phyloP scores from a whole-genome alignment of 2,888 invertebrate genomes.

The Machimus atricapillus region DNA sequence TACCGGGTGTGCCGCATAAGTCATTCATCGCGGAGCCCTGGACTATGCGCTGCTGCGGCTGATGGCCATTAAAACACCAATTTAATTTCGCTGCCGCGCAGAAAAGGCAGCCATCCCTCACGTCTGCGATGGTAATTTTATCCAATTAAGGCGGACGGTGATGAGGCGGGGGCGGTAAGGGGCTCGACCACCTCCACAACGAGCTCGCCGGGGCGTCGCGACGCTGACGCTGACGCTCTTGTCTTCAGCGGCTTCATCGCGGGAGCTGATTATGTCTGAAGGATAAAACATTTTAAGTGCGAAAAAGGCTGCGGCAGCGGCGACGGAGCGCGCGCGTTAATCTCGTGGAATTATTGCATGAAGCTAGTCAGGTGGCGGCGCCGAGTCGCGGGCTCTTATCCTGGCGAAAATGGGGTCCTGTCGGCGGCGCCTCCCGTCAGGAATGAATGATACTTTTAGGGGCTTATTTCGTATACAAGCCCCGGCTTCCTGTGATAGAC shows the following conservation, averaged over 20 bases:
- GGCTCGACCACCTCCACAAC: not conserved
- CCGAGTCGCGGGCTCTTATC: not conserved
- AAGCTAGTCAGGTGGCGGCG: not conserved
- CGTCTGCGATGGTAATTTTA: conserved; percentile 12
- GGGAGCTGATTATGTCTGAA: conserved; percentile 27
- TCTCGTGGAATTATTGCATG: conserved; percentile 2
- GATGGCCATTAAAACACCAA: conserved; percentile 28
- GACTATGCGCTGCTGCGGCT: not conserved
- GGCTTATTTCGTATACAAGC: not conserved
- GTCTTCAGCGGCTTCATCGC: not conserved
- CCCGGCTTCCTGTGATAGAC: not conserved
- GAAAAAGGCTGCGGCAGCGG: conserved; percentile 12
- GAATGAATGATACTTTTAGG: not conserved
- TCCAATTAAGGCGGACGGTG: not conserved
- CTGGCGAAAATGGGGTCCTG: not conserved
- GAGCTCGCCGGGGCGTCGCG: not conserved
- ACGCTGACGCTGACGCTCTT: not conserved
- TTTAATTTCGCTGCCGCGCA: not conserved
- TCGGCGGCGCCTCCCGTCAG: not conserved
- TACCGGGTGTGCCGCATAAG: not conserved
- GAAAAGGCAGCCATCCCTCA: not conserved
- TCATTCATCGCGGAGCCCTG: not conserved
- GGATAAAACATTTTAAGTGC: conserved; percentile 36
- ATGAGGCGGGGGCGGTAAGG: not conserved
- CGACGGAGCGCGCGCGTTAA: not conserved